Evolutionary conservation across 2,113 vertebrate species (phyloP).

Genomic region (Lethenteron camtschaticum): DNA sequence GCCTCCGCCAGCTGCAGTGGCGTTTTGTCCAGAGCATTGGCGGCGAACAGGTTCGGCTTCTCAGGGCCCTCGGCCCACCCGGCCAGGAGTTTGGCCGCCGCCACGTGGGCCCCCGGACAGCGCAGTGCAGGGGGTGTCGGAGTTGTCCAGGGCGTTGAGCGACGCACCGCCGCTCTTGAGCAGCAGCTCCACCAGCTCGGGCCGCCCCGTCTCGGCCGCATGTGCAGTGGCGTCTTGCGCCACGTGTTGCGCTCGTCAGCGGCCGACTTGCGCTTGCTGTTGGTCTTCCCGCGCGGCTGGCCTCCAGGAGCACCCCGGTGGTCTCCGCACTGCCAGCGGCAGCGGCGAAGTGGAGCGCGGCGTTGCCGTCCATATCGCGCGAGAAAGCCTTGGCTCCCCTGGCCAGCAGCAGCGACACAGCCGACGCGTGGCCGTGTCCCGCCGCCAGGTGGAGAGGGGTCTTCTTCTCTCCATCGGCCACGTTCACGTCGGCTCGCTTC

Average conservation of each 20-base stretch:
- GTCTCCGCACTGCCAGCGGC: slow-evolving; percentile 17
- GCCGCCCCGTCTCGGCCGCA: slow-evolving; percentile 24
- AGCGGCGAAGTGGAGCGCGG: slow-evolving; percentile 26
- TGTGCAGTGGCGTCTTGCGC: slow-evolving; percentile 32
- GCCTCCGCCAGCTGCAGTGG: slow-evolving; percentile 28
- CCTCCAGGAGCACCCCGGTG: slow-evolving; percentile 16
- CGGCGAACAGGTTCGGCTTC: slow-evolving; percentile 21
- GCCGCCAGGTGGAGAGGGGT: slow-evolving; percentile 31
- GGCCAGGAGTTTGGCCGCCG: slow-evolving; percentile 19
- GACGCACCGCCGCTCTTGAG: slow-evolving; percentile 19
- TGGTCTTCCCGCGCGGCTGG: slow-evolving; percentile 12
- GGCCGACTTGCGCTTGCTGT: slow-evolving; percentile 15
- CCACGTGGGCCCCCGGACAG: slow-evolving; percentile 22
- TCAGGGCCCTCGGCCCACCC: slow-evolving; percentile 17
- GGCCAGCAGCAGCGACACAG: slow-evolving; percentile 17
- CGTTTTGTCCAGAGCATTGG: slow-evolving; percentile 29
- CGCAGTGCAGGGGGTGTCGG: slow-evolving; percentile 31
- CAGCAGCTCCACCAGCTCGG: slow-evolving; percentile 17
- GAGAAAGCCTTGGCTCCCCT: slow-evolving; percentile 20
- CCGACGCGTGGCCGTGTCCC: slow-evolving; percentile 15
- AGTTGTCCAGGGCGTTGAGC: slow-evolving; percentile 26
- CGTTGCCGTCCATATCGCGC: slow-evolving; percentile 39
- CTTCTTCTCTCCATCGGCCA: slow-evolving; percentile 30
- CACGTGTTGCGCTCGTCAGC: slow-evolving; percentile 27
- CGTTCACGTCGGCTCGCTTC: slow-evolving; percentile 19